These are phyloP conservation scores for Gandaritis pyraliata DNA, from an alignment of 2,888 invertebrate genomes.

Conservation along the genomic window DNA sequence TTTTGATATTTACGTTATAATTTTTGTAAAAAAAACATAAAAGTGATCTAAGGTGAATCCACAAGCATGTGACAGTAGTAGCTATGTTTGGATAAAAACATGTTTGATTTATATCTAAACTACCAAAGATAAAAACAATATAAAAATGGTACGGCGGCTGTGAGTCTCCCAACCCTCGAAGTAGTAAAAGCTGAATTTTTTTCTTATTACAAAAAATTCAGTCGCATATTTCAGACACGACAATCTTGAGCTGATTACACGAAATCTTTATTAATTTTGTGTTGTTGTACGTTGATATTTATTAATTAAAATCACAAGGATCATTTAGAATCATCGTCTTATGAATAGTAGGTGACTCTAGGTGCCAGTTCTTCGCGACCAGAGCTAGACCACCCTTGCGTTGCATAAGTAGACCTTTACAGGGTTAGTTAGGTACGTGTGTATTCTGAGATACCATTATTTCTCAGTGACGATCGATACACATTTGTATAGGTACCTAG, in stretches of 20 bases:
- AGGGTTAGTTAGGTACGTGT: too few species aligned
- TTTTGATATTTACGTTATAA: too few species aligned
- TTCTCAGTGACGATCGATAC: background rate
- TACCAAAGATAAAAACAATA: constrained; percentile 17
- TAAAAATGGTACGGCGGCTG: constrained; percentile 8
- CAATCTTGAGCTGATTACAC: background rate
- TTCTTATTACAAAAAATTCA: constrained; percentile 8
- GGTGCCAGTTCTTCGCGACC: too few species aligned
- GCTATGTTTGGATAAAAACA: constrained; percentile 1
- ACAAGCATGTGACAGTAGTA: background rate
- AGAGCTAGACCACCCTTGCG: too few species aligned
- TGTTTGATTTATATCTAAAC: constrained; percentile 2
- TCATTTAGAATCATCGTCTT: too few species aligned
- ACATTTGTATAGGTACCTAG: background rate
- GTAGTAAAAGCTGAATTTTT: constrained; percentile 11
- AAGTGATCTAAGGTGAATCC: too few species aligned
- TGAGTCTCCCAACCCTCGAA: constrained; percentile 10
- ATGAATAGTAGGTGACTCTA: too few species aligned
- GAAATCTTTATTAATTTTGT: constrained; percentile 6
- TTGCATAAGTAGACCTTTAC: too few species aligned
- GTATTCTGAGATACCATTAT: background rate
- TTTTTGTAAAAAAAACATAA: too few species aligned
- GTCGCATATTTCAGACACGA: constrained; percentile 11
- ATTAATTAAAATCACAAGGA: too few species aligned
- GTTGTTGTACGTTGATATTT: background rate